Conservation (phyloP, 2,113 vertebrate genomes). For the Riparia riparia region DNA sequence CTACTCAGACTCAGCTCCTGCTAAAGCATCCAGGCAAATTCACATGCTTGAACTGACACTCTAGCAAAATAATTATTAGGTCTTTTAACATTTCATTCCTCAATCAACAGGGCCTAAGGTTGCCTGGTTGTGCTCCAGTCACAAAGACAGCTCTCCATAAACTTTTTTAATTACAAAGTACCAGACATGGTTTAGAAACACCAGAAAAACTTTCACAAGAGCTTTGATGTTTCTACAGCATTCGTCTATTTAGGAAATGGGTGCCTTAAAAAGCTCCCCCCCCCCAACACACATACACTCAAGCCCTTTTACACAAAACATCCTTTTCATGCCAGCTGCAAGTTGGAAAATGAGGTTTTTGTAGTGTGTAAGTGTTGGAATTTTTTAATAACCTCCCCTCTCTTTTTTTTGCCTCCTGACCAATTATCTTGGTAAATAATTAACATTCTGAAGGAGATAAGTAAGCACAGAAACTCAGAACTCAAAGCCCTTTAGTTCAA, state of each 20-base stretch:
- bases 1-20: neutral
- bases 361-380: constrained; percentile 67
- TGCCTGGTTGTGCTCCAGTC: constrained; percentile 46
- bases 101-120: constrained; percentile 32
- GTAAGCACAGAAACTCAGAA: constrained; percentile 78
- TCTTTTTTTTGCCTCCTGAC: constrained; percentile 58
- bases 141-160: constrained; percentile 69
- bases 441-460: constrained; percentile 79
- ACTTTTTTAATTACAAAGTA: constrained; percentile 73
- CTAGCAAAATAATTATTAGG: constrained; percentile 24
- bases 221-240: constrained; percentile 74
- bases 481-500: constrained; percentile 81
- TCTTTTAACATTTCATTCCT: constrained; percentile 49
- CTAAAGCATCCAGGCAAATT: neutral
- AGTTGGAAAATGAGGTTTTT: constrained; percentile 67
- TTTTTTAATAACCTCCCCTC: constrained; percentile 71
- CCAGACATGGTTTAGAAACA: constrained; percentile 73
- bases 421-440: constrained; percentile 75
- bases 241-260: constrained; percentile 70
- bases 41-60: neutral
- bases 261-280: constrained; percentile 43
- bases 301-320: constrained; percentile 69
- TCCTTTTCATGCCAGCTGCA: constrained; percentile 77
- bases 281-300: constrained; percentile 35
- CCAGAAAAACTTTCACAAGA: constrained; percentile 61